Percentiles rank a stretch among this genome's conserved stretches.
Evolutionary conservation across 2,113 vertebrate genomes (phyloP).

Genomic region (Otus sunia): DNA sequence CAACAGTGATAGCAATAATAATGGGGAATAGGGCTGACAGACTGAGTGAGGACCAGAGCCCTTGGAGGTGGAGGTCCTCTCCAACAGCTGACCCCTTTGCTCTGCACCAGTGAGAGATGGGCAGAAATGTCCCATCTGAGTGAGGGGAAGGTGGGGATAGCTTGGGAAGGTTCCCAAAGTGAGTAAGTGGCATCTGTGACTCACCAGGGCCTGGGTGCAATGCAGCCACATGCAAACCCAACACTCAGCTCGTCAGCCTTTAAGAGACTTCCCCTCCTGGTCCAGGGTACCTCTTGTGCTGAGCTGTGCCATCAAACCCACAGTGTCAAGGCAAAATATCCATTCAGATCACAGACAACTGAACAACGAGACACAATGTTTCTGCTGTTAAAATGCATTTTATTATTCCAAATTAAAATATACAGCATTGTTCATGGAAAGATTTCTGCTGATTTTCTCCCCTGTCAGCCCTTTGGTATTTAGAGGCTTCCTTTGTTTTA

Average conservation of each 20-base stretch:
- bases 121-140: background rate
- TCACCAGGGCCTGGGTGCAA: background rate
- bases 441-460: background rate
- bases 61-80: rapidly evolving
- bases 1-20: background rate
- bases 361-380: background rate
- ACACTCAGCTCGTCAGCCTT: rapidly evolving
- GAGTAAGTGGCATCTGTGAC: background rate
- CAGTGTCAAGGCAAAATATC: background rate
- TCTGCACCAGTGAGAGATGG: background rate
- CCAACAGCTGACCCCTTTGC: background rate
- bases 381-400: background rate
- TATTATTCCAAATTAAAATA: background rate
- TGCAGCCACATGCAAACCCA: background rate
- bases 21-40: background rate
- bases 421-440: background rate
- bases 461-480: background rate
- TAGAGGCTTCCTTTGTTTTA: background rate
- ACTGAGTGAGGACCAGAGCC: background rate
- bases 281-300: background rate
- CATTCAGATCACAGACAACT: background rate
- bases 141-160: background rate
- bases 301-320: background rate
- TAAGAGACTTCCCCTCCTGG: background rate
- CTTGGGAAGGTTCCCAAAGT: background rate